phyloP scores from a whole-genome alignment of 2,113 vertebrate genomes.

The Sminthopsis crassicaudata region DNA sequence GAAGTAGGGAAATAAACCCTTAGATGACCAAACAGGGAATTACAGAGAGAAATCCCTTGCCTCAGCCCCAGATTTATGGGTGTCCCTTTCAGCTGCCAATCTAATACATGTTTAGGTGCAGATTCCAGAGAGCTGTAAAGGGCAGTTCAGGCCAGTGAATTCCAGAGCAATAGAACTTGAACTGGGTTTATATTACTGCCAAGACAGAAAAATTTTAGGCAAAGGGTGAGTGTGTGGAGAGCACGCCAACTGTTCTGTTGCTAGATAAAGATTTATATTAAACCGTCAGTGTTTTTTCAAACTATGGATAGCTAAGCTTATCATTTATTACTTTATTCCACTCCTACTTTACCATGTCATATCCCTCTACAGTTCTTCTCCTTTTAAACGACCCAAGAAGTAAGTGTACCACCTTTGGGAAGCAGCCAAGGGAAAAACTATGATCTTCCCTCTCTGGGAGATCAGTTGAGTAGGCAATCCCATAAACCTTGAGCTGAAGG shows the following conservation, averaged over 20 bases:
- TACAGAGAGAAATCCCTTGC: background rate
- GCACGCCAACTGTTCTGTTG: background rate
- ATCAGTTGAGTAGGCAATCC: background rate
- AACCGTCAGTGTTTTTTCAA: background rate
- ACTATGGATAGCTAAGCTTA: background rate
- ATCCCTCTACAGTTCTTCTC: background rate
- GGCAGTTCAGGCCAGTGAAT: background rate
- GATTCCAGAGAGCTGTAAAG: background rate
- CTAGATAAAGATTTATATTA: background rate
- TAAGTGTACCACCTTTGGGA: background rate
- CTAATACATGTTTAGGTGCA: background rate
- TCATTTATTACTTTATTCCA: background rate
- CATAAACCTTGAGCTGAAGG: background rate
- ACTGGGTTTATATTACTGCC: background rate
- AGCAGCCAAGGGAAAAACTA: background rate
- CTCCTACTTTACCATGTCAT: background rate
- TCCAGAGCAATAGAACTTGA: background rate
- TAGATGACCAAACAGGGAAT: background rate
- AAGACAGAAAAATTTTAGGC: background rate
- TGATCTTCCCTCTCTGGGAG: background rate
- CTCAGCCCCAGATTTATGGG: background rate
- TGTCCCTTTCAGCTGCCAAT: background rate
- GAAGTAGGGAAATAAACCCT: background rate
- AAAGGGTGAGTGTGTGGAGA: background rate
- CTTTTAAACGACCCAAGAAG: background rate